Evolutionary conservation across 2,113 vertebrate species (phyloP).

Genomic region (Rattus rattus): DNA sequence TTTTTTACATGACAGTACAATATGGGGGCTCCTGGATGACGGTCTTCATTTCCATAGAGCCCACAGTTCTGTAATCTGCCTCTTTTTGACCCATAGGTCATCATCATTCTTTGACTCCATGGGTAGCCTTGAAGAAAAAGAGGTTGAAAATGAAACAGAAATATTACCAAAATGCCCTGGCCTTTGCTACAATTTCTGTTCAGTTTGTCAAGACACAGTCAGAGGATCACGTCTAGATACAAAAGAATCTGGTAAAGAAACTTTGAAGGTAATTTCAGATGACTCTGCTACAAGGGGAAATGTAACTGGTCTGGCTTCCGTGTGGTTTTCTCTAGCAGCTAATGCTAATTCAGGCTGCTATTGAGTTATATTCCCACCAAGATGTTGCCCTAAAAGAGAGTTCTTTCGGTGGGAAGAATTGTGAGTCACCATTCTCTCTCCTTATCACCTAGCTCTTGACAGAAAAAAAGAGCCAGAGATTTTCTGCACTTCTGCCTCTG

Average conservation of each 20-base stretch:
- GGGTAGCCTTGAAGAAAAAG: background rate
- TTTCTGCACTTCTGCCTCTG: background rate
- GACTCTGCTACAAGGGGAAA: background rate
- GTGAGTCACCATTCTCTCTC: background rate
- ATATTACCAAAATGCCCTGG: background rate
- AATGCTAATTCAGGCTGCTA: background rate
- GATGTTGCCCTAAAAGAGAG: background rate
- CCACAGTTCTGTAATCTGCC: background rate
- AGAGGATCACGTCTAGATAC: background rate
- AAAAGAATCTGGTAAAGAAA: background rate
- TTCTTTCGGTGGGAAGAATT: background rate
- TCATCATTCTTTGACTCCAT: background rate
- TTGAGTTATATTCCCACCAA: background rate
- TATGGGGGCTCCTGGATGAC: background rate
- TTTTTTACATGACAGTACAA: background rate
- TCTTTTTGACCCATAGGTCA: background rate
- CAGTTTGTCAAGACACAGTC: background rate
- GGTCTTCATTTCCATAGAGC: background rate
- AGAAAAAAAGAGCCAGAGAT: conserved; percentile 11
- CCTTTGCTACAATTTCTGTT: background rate
- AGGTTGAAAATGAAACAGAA: background rate
- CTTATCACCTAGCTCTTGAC: background rate
- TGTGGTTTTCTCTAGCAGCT: background rate
- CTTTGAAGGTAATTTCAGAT: background rate
- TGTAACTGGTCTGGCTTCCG: background rate